Percentiles rank a stretch among this genome's conserved stretches.
Conservation (phyloP, 1,140 invertebrate species). For the Oppia nitens region DNA sequence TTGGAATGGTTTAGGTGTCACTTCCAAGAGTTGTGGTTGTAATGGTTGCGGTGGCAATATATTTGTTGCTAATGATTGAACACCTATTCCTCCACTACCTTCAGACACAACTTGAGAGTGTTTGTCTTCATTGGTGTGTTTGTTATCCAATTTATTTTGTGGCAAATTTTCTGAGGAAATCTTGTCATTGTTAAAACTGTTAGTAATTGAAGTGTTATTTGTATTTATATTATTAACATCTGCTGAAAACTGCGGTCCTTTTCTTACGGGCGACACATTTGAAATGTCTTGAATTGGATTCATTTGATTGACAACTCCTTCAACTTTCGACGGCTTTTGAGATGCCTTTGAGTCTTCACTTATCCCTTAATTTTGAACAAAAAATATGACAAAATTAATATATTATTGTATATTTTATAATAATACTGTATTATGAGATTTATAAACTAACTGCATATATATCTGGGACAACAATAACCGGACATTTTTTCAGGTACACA, state of each 20-base stretch:
- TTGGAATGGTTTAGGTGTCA: not conserved
- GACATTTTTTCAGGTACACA: constrained; percentile 28
- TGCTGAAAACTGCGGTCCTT: not conserved
- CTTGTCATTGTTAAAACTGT: not conserved
- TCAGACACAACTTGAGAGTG: not conserved
- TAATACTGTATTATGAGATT: too few relatives aligned
- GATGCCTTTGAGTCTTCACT: not conserved
- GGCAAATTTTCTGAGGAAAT: not conserved
- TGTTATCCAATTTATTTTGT: not conserved
- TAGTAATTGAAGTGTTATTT: not conserved
- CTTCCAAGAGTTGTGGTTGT: not conserved
- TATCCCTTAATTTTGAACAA: not conserved
- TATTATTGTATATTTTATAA: not conserved
- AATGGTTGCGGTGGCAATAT: not conserved
- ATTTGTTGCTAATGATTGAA: not conserved
- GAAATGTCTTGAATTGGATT: not conserved
- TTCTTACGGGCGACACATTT: not conserved
- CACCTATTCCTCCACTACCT: not conserved
- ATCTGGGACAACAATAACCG: constrained; percentile 33
- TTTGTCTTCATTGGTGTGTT: not conserved
- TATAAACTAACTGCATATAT: constrained; percentile 34
- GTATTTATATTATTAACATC: not conserved
- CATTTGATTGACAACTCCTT: not conserved
- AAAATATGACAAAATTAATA: not conserved
- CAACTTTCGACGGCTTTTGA: not conserved